Conservation (phyloP, 2,888 invertebrate genomes). For the Acleris literana region DNA sequence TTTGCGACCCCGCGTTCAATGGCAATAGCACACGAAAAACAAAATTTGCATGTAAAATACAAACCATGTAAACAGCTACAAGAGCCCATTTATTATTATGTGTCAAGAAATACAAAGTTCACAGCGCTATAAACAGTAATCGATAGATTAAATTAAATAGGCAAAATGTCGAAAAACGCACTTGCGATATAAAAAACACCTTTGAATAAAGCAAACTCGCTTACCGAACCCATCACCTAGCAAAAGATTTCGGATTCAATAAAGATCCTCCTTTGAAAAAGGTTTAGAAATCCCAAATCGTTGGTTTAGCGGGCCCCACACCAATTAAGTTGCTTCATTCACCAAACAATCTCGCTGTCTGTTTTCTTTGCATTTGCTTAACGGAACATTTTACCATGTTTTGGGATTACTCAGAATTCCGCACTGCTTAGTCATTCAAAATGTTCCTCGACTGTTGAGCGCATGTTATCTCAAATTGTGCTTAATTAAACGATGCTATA, state of each 20-base stretch:
- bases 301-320: slow-evolving; percentile 47
- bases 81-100: no score
- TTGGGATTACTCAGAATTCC: slow-evolving; percentile 22
- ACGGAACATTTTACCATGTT: slow-evolving; percentile 19
- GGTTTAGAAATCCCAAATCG: slow-evolving; percentile 46
- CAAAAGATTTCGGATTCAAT: slow-evolving; percentile 53
- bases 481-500: slow-evolving; percentile 26
- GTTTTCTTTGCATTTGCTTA: slow-evolving; percentile 32
- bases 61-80: no score
- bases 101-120: no score
- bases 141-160: no score
- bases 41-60: no score
- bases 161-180: not conserved
- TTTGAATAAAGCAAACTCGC: slow-evolving; percentile 52
- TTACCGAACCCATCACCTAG: slow-evolving; percentile 49
- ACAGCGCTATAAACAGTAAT: no score
- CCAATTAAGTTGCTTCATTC: slow-evolving; percentile 44
- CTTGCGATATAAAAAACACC: slow-evolving; percentile 44
- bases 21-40: no score
- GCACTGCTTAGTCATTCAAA: slow-evolving; percentile 24
- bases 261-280: slow-evolving; percentile 50
- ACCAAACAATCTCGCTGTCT: slow-evolving; percentile 32
- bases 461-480: slow-evolving; percentile 26
- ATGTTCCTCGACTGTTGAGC: slow-evolving; percentile 27
- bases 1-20: no score